Percentiles rank a stretch among this genome's conserved stretches.
Conservation (phyloP, 2,113 vertebrate genomes). For the cattle (Bos taurus) region DNA sequence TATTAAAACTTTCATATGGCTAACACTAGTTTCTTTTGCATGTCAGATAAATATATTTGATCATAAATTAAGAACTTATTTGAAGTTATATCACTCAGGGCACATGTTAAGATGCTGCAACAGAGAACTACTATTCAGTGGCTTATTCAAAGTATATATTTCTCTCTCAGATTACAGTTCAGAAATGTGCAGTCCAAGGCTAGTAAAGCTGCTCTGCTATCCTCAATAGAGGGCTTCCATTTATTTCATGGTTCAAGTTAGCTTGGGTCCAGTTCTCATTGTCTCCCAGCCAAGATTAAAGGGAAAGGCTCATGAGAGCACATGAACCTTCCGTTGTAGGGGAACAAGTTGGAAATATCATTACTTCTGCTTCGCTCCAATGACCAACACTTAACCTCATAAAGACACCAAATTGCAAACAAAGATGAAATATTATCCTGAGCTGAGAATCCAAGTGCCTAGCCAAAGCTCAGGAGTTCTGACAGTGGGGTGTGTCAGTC, state of each 20-base stretch:
- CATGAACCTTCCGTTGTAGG: not conserved
- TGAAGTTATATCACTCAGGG: not conserved
- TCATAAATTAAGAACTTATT: conserved; percentile 20
- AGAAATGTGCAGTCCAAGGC: not conserved
- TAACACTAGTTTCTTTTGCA: not conserved
- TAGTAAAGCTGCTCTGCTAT: not conserved
- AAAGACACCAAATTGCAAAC: not conserved
- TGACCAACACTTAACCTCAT: not conserved
- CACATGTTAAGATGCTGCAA: not conserved
- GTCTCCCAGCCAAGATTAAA: not conserved
- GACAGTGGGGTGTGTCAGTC: not conserved
- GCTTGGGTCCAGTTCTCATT: not conserved
- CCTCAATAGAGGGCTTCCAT: not conserved
- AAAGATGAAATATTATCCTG: not conserved
- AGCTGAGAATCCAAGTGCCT: not conserved
- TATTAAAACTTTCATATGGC: conserved; percentile 24
- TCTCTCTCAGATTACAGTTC: not conserved
- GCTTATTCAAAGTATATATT: not conserved
- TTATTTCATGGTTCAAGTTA: not conserved
- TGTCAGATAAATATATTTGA: not conserved
- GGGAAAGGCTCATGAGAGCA: not conserved
- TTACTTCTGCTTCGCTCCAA: not conserved
- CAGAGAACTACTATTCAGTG: not conserved
- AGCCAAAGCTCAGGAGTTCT: not conserved
- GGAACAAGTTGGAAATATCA: not conserved